Base-by-base conservation (phyloP, 1,140 invertebrate species). In the Penaeus vannamei region DNA sequence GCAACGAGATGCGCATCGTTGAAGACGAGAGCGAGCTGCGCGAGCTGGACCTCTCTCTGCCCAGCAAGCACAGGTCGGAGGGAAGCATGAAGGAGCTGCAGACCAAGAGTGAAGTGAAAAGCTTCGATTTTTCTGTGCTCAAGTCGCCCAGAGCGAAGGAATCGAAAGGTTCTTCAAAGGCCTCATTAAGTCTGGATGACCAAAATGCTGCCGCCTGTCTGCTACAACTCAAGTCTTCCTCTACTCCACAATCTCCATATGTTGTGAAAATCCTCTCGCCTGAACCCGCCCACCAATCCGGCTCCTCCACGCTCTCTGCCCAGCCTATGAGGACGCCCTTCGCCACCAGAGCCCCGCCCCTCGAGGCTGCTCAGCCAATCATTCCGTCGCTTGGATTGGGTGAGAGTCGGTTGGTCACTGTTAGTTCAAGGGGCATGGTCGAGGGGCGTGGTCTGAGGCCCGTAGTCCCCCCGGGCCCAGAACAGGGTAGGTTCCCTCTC, bases 181-280 rank as follows among this genome's bases (percentile, higher is more conserved):
- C 85, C 64, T 64, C 85, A 64, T 72, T 80, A 59, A 84, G 82
- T 79, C 76, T 89, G 82, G 87, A 89, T 64, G 87, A 89, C 87
- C 87, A 89, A 32, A 84, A 84, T 46, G 87, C 87, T 29, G 87
- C 87, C 36, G 87, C 82, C 59, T 89, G 87, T 85, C 87, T 89
- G 10, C 87, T 89, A 14, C 87, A 89, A 81, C 87, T 89, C 81
- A 89, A 89, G 82, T 89, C 87, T 64, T 89, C 87, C 82, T 89
- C 87, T 64, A 85, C 87, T 42, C 87, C 87, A 22, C 82, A 84
- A 42, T 77, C 87, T 76, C 87, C 87, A 77, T 89, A 89, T 26
- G 87, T 89, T 42, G 82, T 89, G 42, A 89, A 89, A 79, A 84
- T 89, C 36, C 82, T 89, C 72, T 77, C 87, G 69, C 87, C 87